phyloP scores from a whole-genome alignment of 2,888 invertebrate genomes.

The Caenorhabditis sp. region DNA sequence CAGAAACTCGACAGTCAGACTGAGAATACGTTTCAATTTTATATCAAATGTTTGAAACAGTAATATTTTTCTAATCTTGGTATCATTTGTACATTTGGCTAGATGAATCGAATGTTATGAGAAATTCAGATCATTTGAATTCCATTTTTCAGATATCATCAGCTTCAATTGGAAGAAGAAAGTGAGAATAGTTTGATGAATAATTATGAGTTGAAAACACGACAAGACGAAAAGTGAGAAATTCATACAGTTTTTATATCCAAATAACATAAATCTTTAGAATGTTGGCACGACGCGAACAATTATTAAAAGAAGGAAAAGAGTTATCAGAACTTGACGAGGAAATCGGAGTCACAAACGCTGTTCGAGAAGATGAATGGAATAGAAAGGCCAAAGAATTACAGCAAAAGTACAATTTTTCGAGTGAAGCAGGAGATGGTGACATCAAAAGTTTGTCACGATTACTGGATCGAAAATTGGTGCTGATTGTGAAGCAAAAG shows the following conservation, averaged over 20 bases:
- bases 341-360: slow-evolving; percentile 63
- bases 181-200: slow-evolving; percentile 56
- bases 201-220: slow-evolving; percentile 64
- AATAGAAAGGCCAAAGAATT: slow-evolving; percentile 30
- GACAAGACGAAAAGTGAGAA: slow-evolving; percentile 61
- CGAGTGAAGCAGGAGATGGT: slow-evolving; percentile 1
- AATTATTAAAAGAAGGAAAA: slow-evolving; percentile 62
- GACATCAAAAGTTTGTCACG: slow-evolving; percentile 46
- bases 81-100: background rate
- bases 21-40: too few relatives aligned
- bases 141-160: slow-evolving; percentile 42
- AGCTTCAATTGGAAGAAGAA: slow-evolving; percentile 45
- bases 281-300: slow-evolving; percentile 53
- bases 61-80: background rate
- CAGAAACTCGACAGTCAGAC: too few relatives aligned
- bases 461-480: slow-evolving; percentile 54
- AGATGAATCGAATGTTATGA: too few relatives aligned
- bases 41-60: too few relatives aligned
- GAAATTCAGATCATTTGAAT: too few relatives aligned
- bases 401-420: slow-evolving; percentile 18
- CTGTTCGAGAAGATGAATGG: slow-evolving; percentile 64
- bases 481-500: slow-evolving; percentile 63
- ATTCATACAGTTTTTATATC: background rate
- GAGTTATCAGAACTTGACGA: slow-evolving; percentile 68
- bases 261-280: slow-evolving; percentile 43